Evolutionary conservation across 2,888 invertebrate species (phyloP).

Genomic region (Chirona hameri): DNA sequence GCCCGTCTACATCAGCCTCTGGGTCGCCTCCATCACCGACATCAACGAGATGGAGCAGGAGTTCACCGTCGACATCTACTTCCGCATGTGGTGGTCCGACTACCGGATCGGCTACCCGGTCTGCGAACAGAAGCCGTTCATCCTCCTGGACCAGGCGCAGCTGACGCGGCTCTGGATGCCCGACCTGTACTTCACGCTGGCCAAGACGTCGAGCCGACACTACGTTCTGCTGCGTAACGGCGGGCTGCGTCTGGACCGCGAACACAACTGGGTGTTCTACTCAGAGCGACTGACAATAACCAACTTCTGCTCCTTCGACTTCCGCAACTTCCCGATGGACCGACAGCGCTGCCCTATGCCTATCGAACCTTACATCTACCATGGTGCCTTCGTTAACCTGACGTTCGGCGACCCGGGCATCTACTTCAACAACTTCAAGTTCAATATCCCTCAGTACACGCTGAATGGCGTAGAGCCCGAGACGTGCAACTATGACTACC

Average conservation of each 20-base stretch:
- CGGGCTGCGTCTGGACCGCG: not conserved
- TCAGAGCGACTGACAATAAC: not conserved
- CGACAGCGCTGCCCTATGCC: not conserved
- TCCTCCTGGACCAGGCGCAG: not conserved
- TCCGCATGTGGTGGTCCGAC: slow-evolving; percentile 12
- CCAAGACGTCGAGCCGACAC: not conserved
- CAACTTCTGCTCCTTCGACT: slow-evolving; percentile 2
- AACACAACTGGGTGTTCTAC: not conserved
- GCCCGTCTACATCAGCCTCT: not conserved
- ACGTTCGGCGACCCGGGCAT: not conserved
- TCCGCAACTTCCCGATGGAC: not conserved
- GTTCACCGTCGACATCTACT: slow-evolving; percentile 3
- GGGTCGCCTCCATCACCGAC: slow-evolving; percentile 4
- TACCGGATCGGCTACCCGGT: not conserved
- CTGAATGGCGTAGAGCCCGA: not conserved
- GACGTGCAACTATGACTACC: not conserved
- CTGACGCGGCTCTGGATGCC: not conserved
- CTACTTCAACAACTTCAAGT: slow-evolving; percentile 4
- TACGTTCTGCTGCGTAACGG: not conserved
- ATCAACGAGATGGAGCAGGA: slow-evolving; percentile 8
- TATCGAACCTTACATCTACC: not conserved
- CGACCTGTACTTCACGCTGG: not conserved
- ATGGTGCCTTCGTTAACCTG: not conserved
- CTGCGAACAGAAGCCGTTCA: not conserved
- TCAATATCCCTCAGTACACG: not conserved